Evolutionary conservation across 2,797 vertebrate genomes (phyloP), one percentile per base, ranked within the genome.

Genomic region (Buceros bicornis): DNA sequence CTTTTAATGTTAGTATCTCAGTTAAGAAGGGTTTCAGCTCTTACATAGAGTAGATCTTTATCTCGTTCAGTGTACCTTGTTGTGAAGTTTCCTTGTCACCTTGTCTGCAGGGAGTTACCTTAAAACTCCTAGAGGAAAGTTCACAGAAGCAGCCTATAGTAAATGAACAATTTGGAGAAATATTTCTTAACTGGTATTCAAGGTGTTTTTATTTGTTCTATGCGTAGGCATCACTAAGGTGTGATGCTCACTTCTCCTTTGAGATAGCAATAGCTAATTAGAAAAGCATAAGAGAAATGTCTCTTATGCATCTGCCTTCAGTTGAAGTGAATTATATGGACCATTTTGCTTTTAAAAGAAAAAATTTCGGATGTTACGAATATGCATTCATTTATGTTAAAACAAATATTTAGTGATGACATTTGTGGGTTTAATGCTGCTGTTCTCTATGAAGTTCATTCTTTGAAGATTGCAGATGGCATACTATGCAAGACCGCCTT

Each of bases 341-440:
- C 64, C 21, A 7, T 87, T 96, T 65, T 97, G n/a, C 29, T 95
- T 94, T 71, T 67, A 71, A 91, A 91, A 83, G 56, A 77, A 22
- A 92, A 71, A 64, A 64, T 47, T 87, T 74, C 78, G 54, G 50
- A 35, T 81, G 40, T 80, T 87, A 65, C 72, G 89, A 87, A 91
- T 92, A 94, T 94, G 43, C 60, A 77, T 94, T 88, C 31, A 87
- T 93, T 57, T 61, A 69, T 66, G 71, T 72, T 93, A 64, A 84
- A 90, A 77, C 74, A 82, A 33, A 76, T 91, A 82, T 96, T 82
- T 31, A 78, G 85, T 61, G 89, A 82, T 94, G 87, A 62, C 76
- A 83, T 54, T 94, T 14, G 95, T 92, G 94, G 89, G 92, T 89
- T 91, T 95, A 89, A 83, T 94, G 73, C 90, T 97, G 79, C 79